These are phyloP conservation scores for Phortica magna DNA, from an alignment of 2,888 invertebrate genomes.

Conservation along the genomic window DNA sequence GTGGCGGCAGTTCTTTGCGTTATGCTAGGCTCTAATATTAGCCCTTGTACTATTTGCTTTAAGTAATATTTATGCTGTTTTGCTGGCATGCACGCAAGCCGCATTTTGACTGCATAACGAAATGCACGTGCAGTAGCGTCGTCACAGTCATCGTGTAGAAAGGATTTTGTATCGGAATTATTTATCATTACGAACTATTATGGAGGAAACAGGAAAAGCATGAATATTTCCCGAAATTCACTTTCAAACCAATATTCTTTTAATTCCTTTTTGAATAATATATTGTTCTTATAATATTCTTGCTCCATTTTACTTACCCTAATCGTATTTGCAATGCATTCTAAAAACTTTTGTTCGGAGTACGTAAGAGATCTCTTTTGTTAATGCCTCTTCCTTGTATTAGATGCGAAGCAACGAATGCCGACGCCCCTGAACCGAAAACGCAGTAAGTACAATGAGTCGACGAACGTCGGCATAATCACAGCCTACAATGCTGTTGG, in stretches of 20 bases:
- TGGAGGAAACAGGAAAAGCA: too few species aligned
- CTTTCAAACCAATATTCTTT: too few species aligned
- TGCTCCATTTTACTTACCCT: not conserved
- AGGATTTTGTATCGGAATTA: too few species aligned
- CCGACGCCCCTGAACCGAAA: not conserved
- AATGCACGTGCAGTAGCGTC: not conserved
- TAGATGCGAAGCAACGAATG: not conserved
- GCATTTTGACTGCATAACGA: conserved; percentile 2
- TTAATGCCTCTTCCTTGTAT: not conserved
- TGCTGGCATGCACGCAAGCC: not conserved
- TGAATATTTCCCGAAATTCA: too few species aligned
- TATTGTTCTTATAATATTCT: not conserved
- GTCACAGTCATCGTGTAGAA: not conserved
- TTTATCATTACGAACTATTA: too few species aligned
- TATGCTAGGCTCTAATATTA: not conserved
- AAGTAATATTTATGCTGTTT: conserved; percentile 25
- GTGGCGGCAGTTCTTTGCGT: not conserved
- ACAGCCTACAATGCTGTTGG: conserved; percentile 20
- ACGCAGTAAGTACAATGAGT: not conserved
- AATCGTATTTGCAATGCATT: not conserved
- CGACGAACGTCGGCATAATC: conserved; percentile 21
- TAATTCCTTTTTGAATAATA: too few species aligned
- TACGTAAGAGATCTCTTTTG: not conserved
- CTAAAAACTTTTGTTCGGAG: not conserved
- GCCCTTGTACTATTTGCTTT: conserved; percentile 7